Percentiles rank a stretch among this genome's conserved stretches.
phyloP scores from a whole-genome alignment of 1,140 invertebrate species.

The Saccostrea glomerata region DNA sequence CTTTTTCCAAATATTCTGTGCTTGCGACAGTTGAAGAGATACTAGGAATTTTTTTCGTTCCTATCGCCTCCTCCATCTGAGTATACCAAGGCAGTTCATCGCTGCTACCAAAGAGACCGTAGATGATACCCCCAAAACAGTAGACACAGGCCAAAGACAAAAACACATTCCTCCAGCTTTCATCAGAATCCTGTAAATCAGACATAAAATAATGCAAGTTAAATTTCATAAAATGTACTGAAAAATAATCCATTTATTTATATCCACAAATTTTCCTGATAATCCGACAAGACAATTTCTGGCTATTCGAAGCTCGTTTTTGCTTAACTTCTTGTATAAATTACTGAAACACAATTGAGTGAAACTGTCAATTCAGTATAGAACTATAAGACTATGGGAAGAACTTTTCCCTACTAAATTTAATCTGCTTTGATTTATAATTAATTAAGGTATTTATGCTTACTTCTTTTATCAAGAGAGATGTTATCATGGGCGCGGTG shows the following conservation, averaged over 20 bases:
- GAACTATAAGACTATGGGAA: background rate
- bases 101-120: background rate
- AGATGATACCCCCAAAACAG: background rate
- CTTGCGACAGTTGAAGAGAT: background rate
- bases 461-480: constrained; percentile 35
- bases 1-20: background rate
- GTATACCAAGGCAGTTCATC: background rate
- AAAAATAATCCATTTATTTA: background rate
- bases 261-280: no score
- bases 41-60: background rate
- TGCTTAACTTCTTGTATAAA: no score
- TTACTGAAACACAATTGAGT: no score
- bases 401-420: no score
- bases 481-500: constrained; percentile 35
- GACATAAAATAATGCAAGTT: background rate
- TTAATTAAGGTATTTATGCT: background rate
- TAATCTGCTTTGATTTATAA: no score
- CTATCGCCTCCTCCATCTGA: background rate
- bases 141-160: background rate
- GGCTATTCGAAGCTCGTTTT: no score
- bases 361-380: background rate
- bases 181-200: background rate
- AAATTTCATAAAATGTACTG: background rate
- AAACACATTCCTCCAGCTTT: background rate
- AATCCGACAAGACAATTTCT: no score